These are phyloP conservation scores for Pseudoatta argentina DNA, from an alignment of 1,140 invertebrate species.

Conservation along the genomic window DNA sequence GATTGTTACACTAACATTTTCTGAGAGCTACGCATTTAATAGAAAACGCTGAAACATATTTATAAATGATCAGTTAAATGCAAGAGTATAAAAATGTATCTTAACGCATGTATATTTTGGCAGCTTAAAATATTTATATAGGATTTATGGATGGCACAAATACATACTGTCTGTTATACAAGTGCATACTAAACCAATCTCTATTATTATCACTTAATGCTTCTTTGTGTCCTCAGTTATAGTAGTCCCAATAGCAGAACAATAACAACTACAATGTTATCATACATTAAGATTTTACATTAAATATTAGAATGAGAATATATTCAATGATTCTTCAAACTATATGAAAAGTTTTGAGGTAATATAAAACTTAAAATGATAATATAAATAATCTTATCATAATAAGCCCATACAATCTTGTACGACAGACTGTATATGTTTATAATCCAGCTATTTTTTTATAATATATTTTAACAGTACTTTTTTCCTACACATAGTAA, in stretches of 20 bases:
- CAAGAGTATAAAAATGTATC: background rate
- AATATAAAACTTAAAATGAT: background rate
- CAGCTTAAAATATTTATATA: conserved; percentile 18
- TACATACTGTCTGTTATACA: conserved; percentile 6
- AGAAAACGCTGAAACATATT: conserved; percentile 16
- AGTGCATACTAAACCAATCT: background rate
- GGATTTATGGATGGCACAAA: conserved; percentile 18
- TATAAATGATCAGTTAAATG: conserved; percentile 6
- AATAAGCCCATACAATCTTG: background rate
- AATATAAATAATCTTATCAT: background rate
- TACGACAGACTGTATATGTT: background rate
- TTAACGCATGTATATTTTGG: conserved; percentile 27
- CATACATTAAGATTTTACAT: background rate
- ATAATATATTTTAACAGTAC: background rate
- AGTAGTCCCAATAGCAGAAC: background rate
- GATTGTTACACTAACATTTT: background rate
- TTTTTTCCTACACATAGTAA: background rate
- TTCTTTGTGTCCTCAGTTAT: background rate
- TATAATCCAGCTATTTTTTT: conserved; percentile 11
- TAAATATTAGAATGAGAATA: background rate
- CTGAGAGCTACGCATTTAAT: background rate
- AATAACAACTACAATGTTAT: background rate
- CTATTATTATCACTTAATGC: background rate
- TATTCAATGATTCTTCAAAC: background rate
- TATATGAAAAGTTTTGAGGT: background rate